Evolutionary conservation across 2,888 invertebrate genomes (phyloP).

Genomic region (Brassicogethes aeneus): DNA sequence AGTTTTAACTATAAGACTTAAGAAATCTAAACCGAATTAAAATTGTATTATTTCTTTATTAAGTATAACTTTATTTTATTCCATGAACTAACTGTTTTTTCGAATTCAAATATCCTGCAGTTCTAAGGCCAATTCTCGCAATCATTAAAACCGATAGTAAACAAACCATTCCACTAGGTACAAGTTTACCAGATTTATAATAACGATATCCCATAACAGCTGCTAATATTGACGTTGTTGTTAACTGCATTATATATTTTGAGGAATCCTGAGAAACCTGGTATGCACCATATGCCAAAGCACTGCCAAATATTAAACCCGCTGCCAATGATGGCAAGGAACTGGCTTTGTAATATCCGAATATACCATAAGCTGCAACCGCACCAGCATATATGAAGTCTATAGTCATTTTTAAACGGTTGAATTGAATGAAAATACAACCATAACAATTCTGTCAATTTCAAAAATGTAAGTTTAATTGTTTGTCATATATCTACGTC

Average conservation of each 20-base stretch:
- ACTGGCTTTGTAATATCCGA: constrained; percentile 93
- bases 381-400: constrained; percentile 87
- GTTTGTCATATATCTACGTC: too few species aligned
- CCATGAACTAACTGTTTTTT: too few species aligned
- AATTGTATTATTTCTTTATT: too few species aligned
- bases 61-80: too few species aligned
- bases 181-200: constrained; percentile 78
- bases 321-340: constrained; percentile 86
- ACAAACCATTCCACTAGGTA: constrained; percentile 88
- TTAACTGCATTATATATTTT: constrained; percentile 66
- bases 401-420: constrained; percentile 66
- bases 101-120: too few species aligned
- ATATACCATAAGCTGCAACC: constrained; percentile 83
- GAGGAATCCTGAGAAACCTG: constrained; percentile 68
- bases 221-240: constrained; percentile 69
- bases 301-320: constrained; percentile 79
- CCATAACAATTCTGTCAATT: too few species aligned
- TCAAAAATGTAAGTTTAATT: too few species aligned
- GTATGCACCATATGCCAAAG: constrained; percentile 74
- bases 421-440: too few species aligned
- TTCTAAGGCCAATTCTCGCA: constrained; percentile 44
- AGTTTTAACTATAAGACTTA: too few species aligned
- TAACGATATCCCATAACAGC: constrained; percentile 83
- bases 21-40: too few species aligned
- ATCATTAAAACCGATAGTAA: constrained; percentile 56